phyloP scores from a whole-genome alignment of 2,797 vertebrate species.

The Bovichtus variegatus region DNA sequence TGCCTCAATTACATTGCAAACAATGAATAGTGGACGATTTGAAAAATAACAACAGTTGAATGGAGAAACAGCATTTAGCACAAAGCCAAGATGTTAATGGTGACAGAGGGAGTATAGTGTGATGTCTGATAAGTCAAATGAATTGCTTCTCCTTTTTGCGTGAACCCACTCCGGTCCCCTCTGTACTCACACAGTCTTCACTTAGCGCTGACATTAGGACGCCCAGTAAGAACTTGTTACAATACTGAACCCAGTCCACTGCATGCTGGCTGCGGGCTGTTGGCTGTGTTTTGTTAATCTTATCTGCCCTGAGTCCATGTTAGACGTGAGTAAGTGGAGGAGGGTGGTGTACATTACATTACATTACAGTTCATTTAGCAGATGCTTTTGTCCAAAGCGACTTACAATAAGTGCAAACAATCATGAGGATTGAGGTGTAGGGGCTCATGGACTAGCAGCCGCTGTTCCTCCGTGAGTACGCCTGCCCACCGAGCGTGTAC shows the following conservation, averaged over 20 bases:
- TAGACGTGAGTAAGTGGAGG: conserved; percentile 28
- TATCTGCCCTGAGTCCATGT: conserved; percentile 56
- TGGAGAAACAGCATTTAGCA: conserved; percentile 13
- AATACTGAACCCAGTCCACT: conserved; percentile 27
- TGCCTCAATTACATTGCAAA: not conserved
- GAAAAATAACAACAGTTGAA: conserved; percentile 20
- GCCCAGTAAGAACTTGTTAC: conserved; percentile 3
- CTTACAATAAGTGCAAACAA: too few species aligned
- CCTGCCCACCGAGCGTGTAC: conserved; percentile 77
- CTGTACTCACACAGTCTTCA: conserved; percentile 20
- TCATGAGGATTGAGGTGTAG: too few species aligned
- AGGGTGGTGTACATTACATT: too few species aligned
- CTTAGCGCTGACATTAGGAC: conserved; percentile 6
- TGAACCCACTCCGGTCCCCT: conserved; percentile 20
- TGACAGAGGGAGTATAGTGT: conserved; percentile 13
- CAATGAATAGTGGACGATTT: not conserved
- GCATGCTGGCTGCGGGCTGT: conserved; percentile 16
- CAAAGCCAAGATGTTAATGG: conserved; percentile 8
- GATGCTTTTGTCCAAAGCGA: too few species aligned
- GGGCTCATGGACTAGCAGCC: conserved; percentile 73
- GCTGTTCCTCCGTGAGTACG: conserved; percentile 84
- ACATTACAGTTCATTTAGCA: too few species aligned
- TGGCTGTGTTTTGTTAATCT: conserved; percentile 28
- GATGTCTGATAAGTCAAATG: conserved; percentile 32
- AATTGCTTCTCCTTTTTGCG: conserved; percentile 26